These are phyloP conservation scores for Danio tinwini DNA, from an alignment of 2,797 vertebrate species.

Conservation along the genomic window DNA sequence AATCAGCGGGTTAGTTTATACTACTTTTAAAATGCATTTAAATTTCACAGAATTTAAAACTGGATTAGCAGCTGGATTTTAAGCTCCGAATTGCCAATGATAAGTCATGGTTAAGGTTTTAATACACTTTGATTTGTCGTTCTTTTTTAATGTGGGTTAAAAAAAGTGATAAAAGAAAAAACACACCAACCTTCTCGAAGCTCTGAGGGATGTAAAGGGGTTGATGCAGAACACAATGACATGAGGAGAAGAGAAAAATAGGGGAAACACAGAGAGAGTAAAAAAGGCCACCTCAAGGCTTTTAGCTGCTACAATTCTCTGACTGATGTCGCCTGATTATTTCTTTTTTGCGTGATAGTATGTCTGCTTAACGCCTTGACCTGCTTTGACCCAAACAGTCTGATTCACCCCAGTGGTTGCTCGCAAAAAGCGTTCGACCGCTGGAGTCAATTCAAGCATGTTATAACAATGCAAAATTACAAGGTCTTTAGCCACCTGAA, in stretches of 20 bases:
- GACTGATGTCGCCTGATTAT: constrained; percentile 65
- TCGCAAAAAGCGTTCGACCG: constrained; percentile 68
- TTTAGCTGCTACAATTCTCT: constrained; percentile 93
- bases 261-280: constrained; percentile 99
- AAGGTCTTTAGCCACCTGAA: constrained; percentile 76
- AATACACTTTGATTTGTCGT: constrained; percentile 75
- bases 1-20: constrained; percentile 83
- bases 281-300: constrained; percentile 99
- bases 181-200: constrained; percentile 99
- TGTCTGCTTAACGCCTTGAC: constrained; percentile 68
- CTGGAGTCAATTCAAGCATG: constrained; percentile 76
- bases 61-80: constrained; percentile 79
- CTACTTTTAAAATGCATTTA: constrained; percentile 70
- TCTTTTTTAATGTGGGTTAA: constrained; percentile 91
- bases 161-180: constrained; percentile 99
- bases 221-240: constrained; percentile 99
- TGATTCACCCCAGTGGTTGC: constrained; percentile 76
- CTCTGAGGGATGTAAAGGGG: constrained; percentile 99
- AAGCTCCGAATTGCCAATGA: constrained; percentile 74
- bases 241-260: constrained; percentile 99
- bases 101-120: constrained; percentile 73
- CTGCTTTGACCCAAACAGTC: constrained; percentile 77
- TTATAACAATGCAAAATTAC: constrained; percentile 75
- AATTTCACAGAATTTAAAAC: constrained; percentile 69
- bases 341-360: constrained; percentile 74